These are phyloP conservation scores for Oreochromis tanganicae DNA, from an alignment of 2,113 vertebrate species.

Conservation along the genomic window DNA sequence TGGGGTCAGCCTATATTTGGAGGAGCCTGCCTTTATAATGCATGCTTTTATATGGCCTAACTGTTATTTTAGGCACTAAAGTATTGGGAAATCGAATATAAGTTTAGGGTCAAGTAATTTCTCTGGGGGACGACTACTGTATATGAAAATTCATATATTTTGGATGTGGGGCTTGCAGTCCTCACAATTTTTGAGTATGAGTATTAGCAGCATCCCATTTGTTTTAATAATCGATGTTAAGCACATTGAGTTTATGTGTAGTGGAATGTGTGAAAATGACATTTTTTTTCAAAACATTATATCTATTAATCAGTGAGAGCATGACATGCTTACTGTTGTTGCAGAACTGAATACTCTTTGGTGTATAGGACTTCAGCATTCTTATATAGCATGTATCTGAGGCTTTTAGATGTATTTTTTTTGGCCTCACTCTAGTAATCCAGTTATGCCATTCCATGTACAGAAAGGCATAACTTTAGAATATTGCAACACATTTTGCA, in stretches of 20 bases:
- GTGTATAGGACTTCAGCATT: not conserved
- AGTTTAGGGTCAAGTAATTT: not conserved
- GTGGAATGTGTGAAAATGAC: not conserved
- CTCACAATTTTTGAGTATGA: not conserved
- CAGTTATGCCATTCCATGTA: not conserved
- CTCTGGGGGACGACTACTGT: not conserved
- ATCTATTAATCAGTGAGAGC: not conserved
- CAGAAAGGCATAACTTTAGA: not conserved
- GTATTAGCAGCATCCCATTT: not conserved
- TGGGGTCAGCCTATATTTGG: not conserved
- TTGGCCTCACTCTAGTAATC: not conserved
- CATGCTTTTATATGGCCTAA: not conserved
- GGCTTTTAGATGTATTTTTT: not conserved
- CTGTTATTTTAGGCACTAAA: not conserved
- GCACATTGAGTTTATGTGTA: not conserved
- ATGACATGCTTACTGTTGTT: not conserved
- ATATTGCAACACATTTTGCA: not conserved
- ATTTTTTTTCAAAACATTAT: not conserved
- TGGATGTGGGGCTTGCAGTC: not conserved
- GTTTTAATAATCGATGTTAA: not conserved
- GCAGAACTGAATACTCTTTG: not conserved
- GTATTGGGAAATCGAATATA: not conserved
- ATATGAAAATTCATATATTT: not conserved
- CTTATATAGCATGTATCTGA: not conserved
- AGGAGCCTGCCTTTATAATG: not conserved